phyloP scores from a whole-genome alignment of 2,113 vertebrate species.

The Tachysurus vachellii region DNA sequence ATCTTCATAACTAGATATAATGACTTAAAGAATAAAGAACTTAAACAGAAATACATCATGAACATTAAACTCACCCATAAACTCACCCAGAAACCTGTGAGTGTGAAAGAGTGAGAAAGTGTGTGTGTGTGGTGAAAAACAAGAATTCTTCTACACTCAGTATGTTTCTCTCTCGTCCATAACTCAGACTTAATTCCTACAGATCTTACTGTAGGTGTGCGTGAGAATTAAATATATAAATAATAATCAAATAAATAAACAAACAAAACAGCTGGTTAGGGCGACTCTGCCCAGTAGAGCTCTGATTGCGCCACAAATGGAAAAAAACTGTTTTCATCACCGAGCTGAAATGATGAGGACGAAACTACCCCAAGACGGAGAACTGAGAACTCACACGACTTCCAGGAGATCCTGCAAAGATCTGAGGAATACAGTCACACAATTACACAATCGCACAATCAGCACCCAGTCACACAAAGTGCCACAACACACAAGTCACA shows the following conservation, averaged over 20 bases:
- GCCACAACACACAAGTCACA: too few species aligned
- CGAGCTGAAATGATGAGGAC: neutral
- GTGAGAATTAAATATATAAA: neutral
- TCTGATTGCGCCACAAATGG: constrained; percentile 17
- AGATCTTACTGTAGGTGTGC: neutral
- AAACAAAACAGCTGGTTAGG: neutral
- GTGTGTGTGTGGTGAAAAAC: neutral
- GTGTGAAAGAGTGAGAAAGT: neutral
- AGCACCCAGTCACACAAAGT: too few species aligned
- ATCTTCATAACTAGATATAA: constrained; percentile 19
- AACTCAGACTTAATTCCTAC: neutral
- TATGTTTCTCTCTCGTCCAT: neutral
- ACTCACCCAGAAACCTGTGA: neutral
- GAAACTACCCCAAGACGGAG: neutral
- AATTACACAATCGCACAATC: too few species aligned
- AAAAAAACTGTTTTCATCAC: constrained; percentile 24
- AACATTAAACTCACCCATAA: neutral
- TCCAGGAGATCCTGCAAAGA: too few species aligned
- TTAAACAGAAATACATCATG: neutral
- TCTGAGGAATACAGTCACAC: too few species aligned
- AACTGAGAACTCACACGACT: neutral
- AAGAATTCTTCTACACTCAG: neutral
- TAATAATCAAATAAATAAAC: neutral
- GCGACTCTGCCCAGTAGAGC: neutral
- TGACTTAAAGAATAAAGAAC: constrained; percentile 19